Percentiles rank a stretch among this genome's conserved stretches.
These are phyloP conservation scores for Clivina fossor DNA, from an alignment of 2,888 invertebrate species.

Conservation along the genomic window DNA sequence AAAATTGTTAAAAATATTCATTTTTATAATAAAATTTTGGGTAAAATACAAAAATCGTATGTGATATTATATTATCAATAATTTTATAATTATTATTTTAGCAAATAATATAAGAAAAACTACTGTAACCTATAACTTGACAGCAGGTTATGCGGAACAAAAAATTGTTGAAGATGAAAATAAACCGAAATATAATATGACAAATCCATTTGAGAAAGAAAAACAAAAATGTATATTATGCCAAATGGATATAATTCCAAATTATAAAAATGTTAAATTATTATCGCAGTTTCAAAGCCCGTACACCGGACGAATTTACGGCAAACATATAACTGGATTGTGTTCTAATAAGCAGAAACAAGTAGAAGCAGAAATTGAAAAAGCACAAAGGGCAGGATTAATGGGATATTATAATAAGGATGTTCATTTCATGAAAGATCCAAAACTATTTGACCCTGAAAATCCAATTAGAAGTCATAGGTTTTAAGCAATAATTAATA, in stretches of 20 bases:
- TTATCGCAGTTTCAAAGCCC: conserved; percentile 95
- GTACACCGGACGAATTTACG: conserved; percentile 90
- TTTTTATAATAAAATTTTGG: conserved; percentile 1
- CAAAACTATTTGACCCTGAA: conserved; percentile 87
- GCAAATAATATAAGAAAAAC: conserved; percentile 4
- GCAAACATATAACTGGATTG: conserved; percentile 89
- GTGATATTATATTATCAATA: too few species aligned
- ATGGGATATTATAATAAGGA: conserved; percentile 86
- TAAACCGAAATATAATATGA: conserved; percentile 61
- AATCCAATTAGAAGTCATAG: conserved; percentile 78
- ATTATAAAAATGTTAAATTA: conserved; percentile 89
- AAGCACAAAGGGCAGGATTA: conserved; percentile 75
- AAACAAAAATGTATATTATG: conserved; percentile 78
- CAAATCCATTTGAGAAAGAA: conserved; percentile 81
- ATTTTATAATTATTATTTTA: too few species aligned
- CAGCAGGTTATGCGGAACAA: background rate
- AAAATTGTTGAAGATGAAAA: conserved; percentile 43
- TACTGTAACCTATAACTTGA: background rate
- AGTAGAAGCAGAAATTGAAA: conserved; percentile 72
- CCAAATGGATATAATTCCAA: conserved; percentile 74
- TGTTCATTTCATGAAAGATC: conserved; percentile 79
- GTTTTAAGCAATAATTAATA: conserved; percentile 57
- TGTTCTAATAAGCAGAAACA: conserved; percentile 78
- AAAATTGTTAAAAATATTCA: conserved; percentile 15
- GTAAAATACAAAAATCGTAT: background rate